A percentile compares a stretch with the other conserved stretches of the same genome.
phyloP scores from a whole-genome alignment of 2,888 invertebrate genomes.

The Vannuccia rotundouncinata region DNA sequence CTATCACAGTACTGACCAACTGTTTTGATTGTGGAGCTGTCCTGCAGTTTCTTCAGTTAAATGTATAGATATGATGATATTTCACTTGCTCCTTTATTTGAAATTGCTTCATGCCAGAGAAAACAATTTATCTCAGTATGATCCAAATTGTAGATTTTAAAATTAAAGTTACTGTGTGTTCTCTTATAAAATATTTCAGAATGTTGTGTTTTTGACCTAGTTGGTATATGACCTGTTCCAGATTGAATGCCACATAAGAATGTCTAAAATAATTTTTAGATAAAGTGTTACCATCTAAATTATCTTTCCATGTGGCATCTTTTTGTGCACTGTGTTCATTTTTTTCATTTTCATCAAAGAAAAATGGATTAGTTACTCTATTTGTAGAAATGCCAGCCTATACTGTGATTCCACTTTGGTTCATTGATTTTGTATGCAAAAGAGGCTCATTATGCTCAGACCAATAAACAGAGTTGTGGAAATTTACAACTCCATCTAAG shows the following conservation, averaged over 20 bases:
- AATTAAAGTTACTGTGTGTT: not conserved
- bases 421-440: too few relatives aligned
- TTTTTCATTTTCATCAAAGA: too few relatives aligned
- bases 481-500: too few relatives aligned
- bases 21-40: not conserved
- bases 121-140: not conserved
- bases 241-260: not conserved
- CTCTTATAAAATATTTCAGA: not conserved
- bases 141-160: not conserved
- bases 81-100: not conserved
- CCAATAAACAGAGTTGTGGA: too few relatives aligned
- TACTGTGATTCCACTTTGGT: too few relatives aligned
- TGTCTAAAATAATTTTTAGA: not conserved
- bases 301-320: not conserved
- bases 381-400: too few relatives aligned
- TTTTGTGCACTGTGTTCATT: not conserved
- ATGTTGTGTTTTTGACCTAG: not conserved
- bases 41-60: not conserved
- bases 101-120: not conserved
- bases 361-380: too few relatives aligned
- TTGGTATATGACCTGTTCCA: not conserved
- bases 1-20: not conserved
- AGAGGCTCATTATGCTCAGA: too few relatives aligned
- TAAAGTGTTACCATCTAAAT: not conserved
- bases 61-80: not conserved